Conservation (phyloP, 2,888 invertebrate genomes). For the Maniola hyperantus region DNA sequence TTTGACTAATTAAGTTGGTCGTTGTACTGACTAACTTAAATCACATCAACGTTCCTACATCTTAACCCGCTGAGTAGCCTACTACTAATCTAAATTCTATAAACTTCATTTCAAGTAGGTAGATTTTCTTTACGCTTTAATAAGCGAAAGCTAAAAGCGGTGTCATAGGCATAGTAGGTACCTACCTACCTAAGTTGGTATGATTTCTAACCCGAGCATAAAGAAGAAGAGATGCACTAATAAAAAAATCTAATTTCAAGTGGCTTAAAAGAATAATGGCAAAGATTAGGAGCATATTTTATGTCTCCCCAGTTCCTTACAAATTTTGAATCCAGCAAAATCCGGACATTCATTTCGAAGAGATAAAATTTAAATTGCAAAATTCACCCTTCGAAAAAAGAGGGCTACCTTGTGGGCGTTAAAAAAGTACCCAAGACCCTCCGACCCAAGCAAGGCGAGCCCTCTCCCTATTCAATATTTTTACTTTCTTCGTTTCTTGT, state of each 20-base stretch:
- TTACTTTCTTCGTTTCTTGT: slow-evolving; percentile 61
- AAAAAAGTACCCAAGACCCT: slow-evolving; percentile 63
- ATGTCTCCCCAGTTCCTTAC: slow-evolving; percentile 38
- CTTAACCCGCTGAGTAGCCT: no score
- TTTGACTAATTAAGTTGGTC: no score
- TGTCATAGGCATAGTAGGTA: no score
- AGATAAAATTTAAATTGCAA: slow-evolving; percentile 81
- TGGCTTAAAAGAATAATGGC: slow-evolving; percentile 1
- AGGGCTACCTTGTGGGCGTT: slow-evolving; percentile 65
- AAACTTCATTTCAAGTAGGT: no score
- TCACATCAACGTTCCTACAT: no score
- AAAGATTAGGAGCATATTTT: slow-evolving; percentile 17
- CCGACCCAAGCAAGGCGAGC: slow-evolving; percentile 42
- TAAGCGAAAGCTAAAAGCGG: no score
- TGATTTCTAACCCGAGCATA: no score
- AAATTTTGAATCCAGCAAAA: slow-evolving; percentile 49
- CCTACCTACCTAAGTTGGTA: no score
- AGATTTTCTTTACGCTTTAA: no score
- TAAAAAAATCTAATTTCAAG: not conserved
- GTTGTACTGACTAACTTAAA: no score
- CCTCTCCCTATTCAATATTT: slow-evolving; percentile 64
- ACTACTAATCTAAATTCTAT: no score
- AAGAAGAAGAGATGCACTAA: no score
- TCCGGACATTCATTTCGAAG: slow-evolving; percentile 64
- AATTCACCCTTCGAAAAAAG: slow-evolving; percentile 70